phyloP scores from a whole-genome alignment of 2,888 invertebrate genomes.

The Philhelius pedissequus region DNA sequence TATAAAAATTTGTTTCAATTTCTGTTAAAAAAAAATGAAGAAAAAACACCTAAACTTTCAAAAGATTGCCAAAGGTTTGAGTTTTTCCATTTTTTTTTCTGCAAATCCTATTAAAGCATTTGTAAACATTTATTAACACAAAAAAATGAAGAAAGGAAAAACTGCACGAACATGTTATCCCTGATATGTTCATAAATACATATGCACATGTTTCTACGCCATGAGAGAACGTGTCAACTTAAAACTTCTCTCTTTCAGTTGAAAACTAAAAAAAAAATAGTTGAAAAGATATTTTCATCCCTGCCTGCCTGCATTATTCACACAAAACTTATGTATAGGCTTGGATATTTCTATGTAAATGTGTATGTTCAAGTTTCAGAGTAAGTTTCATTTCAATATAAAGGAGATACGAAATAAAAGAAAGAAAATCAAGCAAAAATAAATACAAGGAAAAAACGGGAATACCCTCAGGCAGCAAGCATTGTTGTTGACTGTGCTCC shows the following conservation, averaged over 20 bases:
- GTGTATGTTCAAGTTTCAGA: not conserved
- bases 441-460: conserved; percentile 42
- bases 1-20: too few relatives aligned
- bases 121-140: not conserved
- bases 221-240: conserved; percentile 55
- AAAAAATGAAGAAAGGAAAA: not conserved
- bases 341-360: conserved; percentile 14
- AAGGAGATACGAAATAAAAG: not conserved
- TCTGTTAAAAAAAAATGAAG: too few relatives aligned
- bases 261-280: conserved; percentile 27
- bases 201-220: not conserved
- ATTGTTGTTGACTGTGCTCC: conserved; percentile 54
- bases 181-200: too few relatives aligned
- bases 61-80: not conserved
- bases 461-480: conserved; percentile 52
- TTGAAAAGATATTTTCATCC: conserved; percentile 57
- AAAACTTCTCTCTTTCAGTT: conserved; percentile 38
- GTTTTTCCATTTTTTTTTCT: not conserved
- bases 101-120: not conserved
- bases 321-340: conserved; percentile 15
- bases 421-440: conserved; percentile 29
- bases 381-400: conserved; percentile 44
- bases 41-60: not conserved
- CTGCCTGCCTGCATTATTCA: conserved; percentile 15
- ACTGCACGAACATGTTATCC: not conserved